A percentile compares a stretch with the other conserved stretches of the same genome.
Conservation (phyloP, 2,113 vertebrate genomes). For the Osmerus mordax region DNA sequence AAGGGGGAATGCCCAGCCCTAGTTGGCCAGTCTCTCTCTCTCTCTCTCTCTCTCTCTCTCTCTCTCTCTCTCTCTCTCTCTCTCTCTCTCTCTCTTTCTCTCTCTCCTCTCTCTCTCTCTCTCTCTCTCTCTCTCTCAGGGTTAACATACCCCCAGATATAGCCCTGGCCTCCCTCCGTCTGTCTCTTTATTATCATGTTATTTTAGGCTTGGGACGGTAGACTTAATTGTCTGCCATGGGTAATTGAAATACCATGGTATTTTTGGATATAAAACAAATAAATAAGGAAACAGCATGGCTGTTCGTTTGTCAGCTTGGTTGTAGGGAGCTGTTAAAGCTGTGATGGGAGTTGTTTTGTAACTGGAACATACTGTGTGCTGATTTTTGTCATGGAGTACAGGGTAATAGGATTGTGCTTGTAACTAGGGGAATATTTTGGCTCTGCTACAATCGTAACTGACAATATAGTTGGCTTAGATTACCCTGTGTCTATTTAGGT, state of each 20-base stretch:
- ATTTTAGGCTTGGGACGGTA: slow-evolving; percentile 48
- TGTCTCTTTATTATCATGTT: slow-evolving; percentile 54
- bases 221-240: slow-evolving; percentile 47
- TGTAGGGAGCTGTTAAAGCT: not conserved
- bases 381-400: no score
- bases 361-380: no score
- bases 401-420: no score
- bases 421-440: no score
- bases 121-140: not conserved
- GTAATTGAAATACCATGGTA: slow-evolving; percentile 54
- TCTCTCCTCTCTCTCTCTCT: not conserved
- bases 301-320: not conserved
- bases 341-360: no score
- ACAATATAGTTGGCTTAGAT: no score
- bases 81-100: not conserved
- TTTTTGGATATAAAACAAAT: slow-evolving; percentile 27
- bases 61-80: not conserved
- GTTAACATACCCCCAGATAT: slow-evolving; percentile 67
- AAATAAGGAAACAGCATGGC: slow-evolving; percentile 19
- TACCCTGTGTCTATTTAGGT: slow-evolving; percentile 24
- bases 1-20: no score
- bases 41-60: slow-evolving; percentile 3
- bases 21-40: not conserved
- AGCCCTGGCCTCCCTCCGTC: slow-evolving; percentile 39
- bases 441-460: no score